These are phyloP conservation scores for Drosophila subquinaria DNA, from an alignment of 2,888 invertebrate genomes.

Conservation along the genomic window DNA sequence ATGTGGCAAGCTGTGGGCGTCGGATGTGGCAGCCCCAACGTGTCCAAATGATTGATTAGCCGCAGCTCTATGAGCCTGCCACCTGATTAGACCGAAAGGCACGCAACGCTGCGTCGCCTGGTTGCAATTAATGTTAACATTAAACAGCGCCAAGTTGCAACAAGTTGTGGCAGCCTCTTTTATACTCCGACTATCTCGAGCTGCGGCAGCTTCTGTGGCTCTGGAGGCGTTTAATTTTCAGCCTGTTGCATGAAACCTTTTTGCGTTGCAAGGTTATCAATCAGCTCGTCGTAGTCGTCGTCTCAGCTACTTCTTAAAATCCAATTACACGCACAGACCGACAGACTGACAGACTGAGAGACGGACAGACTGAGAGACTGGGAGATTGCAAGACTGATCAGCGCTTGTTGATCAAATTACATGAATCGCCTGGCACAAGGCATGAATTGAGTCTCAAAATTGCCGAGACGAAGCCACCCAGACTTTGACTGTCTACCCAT, in stretches of 20 bases:
- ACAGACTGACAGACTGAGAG: conserved; percentile 27
- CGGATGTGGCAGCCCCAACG: conserved; percentile 47
- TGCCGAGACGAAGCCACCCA: conserved; percentile 66
- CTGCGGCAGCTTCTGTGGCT: conserved; percentile 53
- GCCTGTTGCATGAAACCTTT: conserved; percentile 59
- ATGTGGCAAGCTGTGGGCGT: conserved; percentile 35
- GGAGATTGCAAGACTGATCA: conserved; percentile 42
- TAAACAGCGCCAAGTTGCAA: conserved; percentile 34
- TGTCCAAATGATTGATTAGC: conserved; percentile 82
- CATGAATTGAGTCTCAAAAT: conserved; percentile 71
- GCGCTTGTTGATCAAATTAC: conserved; percentile 71
- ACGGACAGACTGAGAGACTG: conserved; percentile 5
- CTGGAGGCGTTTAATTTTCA: conserved; percentile 69
- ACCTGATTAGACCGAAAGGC: conserved; percentile 53
- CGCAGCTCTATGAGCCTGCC: conserved; percentile 27
- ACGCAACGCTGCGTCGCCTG: conserved; percentile 50
- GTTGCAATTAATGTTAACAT: conserved; percentile 47
- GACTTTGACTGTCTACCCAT: conserved; percentile 19
- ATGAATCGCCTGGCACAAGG: conserved; percentile 62
- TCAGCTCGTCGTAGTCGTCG: conserved; percentile 55
- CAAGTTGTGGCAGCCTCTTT: conserved; percentile 19
- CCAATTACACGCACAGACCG: conserved; percentile 73
- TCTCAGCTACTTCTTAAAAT: conserved; percentile 74
- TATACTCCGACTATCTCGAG: conserved; percentile 5
- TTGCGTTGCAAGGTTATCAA: conserved; percentile 70